These are phyloP conservation scores for Malurus elegans DNA, from an alignment of 2,113 vertebrate genomes.

Conservation along the genomic window DNA sequence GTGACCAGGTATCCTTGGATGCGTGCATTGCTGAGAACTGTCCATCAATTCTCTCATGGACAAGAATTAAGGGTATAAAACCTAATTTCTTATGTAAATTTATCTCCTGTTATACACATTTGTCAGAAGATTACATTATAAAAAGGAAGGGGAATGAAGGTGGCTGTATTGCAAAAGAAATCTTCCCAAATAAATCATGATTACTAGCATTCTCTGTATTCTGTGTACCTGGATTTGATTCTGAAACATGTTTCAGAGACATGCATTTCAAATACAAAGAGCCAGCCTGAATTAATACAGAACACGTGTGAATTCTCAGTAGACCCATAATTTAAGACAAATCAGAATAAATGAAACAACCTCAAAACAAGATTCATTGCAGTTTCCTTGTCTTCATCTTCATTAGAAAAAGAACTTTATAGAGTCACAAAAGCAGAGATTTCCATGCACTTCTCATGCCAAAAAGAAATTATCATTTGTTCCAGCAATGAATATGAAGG, in stretches of 20 bases:
- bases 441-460: neutral
- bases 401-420: neutral
- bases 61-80: neutral
- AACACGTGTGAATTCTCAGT: neutral
- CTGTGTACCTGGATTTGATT: neutral
- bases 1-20: neutral
- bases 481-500: neutral
- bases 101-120: neutral
- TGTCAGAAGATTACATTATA: neutral
- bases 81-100: neutral
- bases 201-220: neutral
- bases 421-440: neutral
- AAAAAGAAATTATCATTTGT: neutral
- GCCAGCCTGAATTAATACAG: neutral
- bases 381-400: neutral
- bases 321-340: neutral
- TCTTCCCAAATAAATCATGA: neutral
- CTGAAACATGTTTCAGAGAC: neutral
- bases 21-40: neutral
- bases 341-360: neutral
- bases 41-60: neutral
- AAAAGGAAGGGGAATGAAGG: rapidly evolving
- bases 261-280: neutral
- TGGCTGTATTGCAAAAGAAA: neutral
- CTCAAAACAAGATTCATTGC: neutral